Percentiles rank a stretch among this genome's conserved stretches.
phyloP scores from a whole-genome alignment of 2,888 invertebrate species.

The Netelia inedita region DNA sequence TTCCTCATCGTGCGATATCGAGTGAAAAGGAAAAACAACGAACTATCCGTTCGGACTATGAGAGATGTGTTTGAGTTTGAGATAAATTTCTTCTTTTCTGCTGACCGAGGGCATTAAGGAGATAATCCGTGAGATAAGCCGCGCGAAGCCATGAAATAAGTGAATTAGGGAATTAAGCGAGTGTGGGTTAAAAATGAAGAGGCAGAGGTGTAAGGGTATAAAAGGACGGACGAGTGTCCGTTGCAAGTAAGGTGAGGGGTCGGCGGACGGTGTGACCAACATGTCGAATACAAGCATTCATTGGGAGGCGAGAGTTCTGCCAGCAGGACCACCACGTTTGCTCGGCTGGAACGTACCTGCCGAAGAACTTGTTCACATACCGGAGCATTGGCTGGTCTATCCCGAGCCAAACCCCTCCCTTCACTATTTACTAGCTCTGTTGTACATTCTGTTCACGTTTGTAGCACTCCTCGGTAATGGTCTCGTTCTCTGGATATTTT shows the following conservation, averaged over 20 bases:
- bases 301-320: conserved; percentile 82
- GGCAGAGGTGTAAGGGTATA: conserved; percentile 63
- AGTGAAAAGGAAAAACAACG: background rate
- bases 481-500: conserved; percentile 94
- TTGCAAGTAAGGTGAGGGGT: conserved; percentile 78
- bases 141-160: conserved; percentile 78
- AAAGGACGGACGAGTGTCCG: conserved; percentile 61
- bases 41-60: background rate
- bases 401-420: conserved; percentile 93
- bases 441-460: conserved; percentile 91
- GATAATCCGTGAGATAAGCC: conserved; percentile 79
- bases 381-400: conserved; percentile 91
- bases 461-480: conserved; percentile 93
- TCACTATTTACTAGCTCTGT: conserved; percentile 91
- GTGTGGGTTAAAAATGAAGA: conserved; percentile 61
- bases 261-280: conserved; percentile 78
- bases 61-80: conserved; percentile 73
- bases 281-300: conserved; percentile 81
- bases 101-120: conserved; percentile 78
- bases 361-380: conserved; percentile 90
- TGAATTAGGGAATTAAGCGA: conserved; percentile 69
- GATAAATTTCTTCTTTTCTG: conserved; percentile 72
- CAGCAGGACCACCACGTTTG: conserved; percentile 85
- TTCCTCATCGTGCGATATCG: background rate
- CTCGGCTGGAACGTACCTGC: conserved; percentile 92